Evolutionary conservation across 92 coral and sea anemone species (phyloP).

Genomic region (Porites evermanni): DNA sequence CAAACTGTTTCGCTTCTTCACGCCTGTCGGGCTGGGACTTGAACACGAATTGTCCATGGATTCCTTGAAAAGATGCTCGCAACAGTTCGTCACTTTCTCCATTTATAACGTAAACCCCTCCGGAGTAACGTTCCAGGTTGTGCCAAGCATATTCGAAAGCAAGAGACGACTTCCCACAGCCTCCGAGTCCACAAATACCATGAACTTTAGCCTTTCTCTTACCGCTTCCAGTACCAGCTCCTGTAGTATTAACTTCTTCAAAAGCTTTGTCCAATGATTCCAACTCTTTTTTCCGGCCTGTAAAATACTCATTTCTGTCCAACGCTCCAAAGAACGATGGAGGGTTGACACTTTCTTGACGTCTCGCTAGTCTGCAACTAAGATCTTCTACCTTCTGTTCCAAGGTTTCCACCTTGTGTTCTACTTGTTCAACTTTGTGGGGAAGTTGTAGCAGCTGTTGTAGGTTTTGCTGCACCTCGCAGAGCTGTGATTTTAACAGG

Average conservation of each 20-base stretch:
- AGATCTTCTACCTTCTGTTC: constrained; percentile 8
- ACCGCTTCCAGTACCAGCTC: not conserved
- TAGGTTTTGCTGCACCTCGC: not conserved
- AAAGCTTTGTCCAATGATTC: constrained; percentile 13
- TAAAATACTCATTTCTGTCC: constrained; percentile 53
- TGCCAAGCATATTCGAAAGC: constrained; percentile 59
- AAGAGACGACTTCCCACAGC: constrained; percentile 67
- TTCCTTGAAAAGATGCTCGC: constrained; percentile 14
- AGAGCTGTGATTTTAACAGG: not conserved
- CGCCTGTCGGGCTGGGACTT: constrained; percentile 29
- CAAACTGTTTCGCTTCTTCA: not conserved
- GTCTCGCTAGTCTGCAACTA: not conserved
- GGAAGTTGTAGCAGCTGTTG: too few species aligned
- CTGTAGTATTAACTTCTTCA: not conserved
- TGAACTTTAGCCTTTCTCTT: not conserved
- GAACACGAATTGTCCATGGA: constrained; percentile 28
- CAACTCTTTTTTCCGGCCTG: constrained; percentile 48
- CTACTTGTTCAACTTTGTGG: not conserved
- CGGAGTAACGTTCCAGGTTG: constrained; percentile 30
- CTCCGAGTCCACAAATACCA: constrained; percentile 65
- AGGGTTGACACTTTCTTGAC: not conserved
- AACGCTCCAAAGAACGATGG: constrained; percentile 48
- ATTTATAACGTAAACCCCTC: constrained; percentile 66
- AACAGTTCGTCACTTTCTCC: constrained; percentile 51
- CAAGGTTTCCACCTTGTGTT: not conserved